Percentiles rank a stretch among this genome's conserved stretches.
Conservation (phyloP, 2,113 vertebrate genomes). For the Alethe diademata region DNA sequence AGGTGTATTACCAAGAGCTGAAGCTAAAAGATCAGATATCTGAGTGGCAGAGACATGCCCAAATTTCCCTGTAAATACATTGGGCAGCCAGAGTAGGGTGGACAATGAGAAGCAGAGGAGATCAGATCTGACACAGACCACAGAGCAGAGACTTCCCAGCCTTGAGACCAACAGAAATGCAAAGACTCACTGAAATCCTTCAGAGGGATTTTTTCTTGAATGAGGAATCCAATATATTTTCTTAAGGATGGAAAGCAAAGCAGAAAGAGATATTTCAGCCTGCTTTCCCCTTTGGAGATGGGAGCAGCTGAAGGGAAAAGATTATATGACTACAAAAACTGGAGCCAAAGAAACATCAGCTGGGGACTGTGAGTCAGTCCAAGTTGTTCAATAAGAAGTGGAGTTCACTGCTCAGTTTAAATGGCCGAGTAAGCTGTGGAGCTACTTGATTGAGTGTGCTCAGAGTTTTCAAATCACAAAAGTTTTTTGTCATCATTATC, state of each 20-base stretch:
- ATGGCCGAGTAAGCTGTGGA: not conserved
- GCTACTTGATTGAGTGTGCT: fast-evolving
- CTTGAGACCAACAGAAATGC: not conserved
- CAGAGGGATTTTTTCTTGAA: not conserved
- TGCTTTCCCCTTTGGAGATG: not conserved
- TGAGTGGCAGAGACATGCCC: not conserved
- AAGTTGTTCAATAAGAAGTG: not conserved
- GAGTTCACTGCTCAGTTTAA: not conserved
- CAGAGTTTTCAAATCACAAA: not conserved
- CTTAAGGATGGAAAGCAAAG: not conserved
- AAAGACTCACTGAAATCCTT: not conserved
- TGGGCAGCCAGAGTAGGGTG: not conserved
- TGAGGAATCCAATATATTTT: not conserved
- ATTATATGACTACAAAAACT: not conserved
- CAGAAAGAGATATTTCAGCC: not conserved
- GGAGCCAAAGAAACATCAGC: not conserved
- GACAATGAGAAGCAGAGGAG: not conserved
- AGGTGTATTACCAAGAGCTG: not conserved
- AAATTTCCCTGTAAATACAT: not conserved
- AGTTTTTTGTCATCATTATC: not conserved
- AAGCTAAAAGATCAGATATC: not conserved
- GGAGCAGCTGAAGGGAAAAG: not conserved
- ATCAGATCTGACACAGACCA: fast-evolving
- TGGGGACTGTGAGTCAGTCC: not conserved
- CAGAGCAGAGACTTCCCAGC: not conserved